Percentiles rank a stretch among this genome's conserved stretches.
These are phyloP conservation scores for Habrosyne pyritoides DNA, from an alignment of 2,888 invertebrate genomes.

Conservation along the genomic window DNA sequence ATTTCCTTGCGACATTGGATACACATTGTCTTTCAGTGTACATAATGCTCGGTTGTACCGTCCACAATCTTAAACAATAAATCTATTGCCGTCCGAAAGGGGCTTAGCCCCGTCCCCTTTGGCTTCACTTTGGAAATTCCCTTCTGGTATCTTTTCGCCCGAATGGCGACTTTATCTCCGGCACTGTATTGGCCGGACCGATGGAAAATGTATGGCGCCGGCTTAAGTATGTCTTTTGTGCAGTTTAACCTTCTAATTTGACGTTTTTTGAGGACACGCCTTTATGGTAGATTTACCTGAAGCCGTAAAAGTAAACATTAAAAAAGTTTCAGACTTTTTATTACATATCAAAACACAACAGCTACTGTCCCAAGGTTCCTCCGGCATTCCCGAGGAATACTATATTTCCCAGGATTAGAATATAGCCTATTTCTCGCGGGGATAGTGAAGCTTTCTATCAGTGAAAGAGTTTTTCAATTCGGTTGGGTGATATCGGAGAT, in stretches of 20 bases:
- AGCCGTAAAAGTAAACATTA: too few relatives aligned
- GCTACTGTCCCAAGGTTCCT: too few relatives aligned
- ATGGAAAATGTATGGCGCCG: constrained; percentile 49
- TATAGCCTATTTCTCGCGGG: too few relatives aligned
- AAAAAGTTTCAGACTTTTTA: too few relatives aligned
- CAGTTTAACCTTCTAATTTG: constrained; percentile 2
- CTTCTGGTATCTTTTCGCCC: constrained; percentile 66
- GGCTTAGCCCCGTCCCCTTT: constrained; percentile 37
- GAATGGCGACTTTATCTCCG: constrained; percentile 56
- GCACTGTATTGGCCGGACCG: constrained; percentile 36
- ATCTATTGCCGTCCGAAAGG: constrained; percentile 56
- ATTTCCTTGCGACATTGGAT: not conserved
- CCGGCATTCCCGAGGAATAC: too few relatives aligned
- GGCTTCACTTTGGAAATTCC: constrained; percentile 50
- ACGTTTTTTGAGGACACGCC: not conserved
- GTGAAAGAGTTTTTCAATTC: too few relatives aligned
- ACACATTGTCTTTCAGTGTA: constrained; percentile 23
- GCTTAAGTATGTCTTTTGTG: constrained; percentile 11
- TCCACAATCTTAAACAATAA: constrained; percentile 66
- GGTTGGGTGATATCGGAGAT: too few relatives aligned
- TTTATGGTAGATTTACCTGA: not conserved
- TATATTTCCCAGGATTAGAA: too few relatives aligned
- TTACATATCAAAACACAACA: too few relatives aligned
- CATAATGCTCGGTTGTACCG: constrained; percentile 48
- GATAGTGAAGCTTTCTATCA: too few relatives aligned